These are phyloP conservation scores for Sitobion miscanthi DNA, from an alignment of 1,140 invertebrate genomes.

Conservation along the genomic window DNA sequence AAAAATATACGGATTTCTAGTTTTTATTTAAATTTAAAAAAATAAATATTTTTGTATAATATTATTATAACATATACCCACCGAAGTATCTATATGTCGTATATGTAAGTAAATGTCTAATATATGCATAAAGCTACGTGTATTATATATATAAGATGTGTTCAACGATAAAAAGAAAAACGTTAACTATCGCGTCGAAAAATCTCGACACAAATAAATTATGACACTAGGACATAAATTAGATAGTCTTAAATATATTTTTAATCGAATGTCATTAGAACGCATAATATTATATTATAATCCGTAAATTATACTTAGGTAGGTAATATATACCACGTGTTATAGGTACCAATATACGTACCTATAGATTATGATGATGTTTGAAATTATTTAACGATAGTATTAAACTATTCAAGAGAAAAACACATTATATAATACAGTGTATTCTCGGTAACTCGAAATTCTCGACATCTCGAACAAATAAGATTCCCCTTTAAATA, in stretches of 20 bases:
- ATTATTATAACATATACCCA: conserved; percentile 19
- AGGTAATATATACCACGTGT: neutral
- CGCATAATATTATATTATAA: neutral
- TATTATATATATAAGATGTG: neutral
- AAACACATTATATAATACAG: neutral
- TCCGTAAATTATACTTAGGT: neutral
- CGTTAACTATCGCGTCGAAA: neutral
- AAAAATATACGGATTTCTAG: conserved; percentile 17
- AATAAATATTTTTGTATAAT: neutral
- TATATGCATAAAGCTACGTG: neutral
- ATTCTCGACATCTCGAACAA: no score
- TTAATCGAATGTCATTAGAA: neutral
- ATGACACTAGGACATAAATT: neutral
- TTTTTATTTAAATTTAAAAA: conserved; percentile 24
- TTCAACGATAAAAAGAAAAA: conserved; percentile 23
- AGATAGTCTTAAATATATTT: neutral
- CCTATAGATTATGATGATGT: neutral
- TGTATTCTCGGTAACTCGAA: no score
- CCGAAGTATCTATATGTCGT: neutral
- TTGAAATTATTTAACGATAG: neutral
- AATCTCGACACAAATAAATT: conserved; percentile 11
- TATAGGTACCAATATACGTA: neutral
- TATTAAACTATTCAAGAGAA: neutral
- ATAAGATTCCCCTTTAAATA: no score
- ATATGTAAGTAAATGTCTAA: conserved; percentile 1